A percentile compares a stretch with the other conserved stretches of the same genome.
These are phyloP conservation scores for Diprion similis DNA, from an alignment of 1,140 invertebrate genomes.

Conservation along the genomic window DNA sequence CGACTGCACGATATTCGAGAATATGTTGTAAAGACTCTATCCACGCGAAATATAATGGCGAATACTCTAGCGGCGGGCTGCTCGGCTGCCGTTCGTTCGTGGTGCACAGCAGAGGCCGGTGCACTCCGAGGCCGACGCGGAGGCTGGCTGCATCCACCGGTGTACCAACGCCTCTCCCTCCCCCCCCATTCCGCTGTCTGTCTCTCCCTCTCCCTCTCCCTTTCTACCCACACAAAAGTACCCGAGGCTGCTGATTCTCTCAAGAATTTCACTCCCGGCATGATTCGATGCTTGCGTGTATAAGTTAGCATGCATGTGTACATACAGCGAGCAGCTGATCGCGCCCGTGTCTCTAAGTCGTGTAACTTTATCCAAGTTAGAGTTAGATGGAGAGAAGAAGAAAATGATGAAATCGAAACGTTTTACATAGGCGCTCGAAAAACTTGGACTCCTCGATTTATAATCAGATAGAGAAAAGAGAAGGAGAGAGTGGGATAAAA, in stretches of 20 bases:
- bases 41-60: conserved; percentile 5
- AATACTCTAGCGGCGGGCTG: background rate
- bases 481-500: no score
- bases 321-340: conserved; percentile 19
- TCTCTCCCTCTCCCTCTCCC: conserved; percentile 12
- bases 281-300: background rate
- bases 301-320: conserved; percentile 28
- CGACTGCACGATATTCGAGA: conserved; percentile 25
- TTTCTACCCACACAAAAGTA: background rate
- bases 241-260: background rate
- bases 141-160: background rate
- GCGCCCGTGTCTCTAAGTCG: background rate
- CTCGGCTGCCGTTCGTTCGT: conserved; percentile 10
- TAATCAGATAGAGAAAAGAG: no score
- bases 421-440: no score
- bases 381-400: no score
- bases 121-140: background rate
- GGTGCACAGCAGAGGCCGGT: background rate
- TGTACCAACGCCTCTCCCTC: conserved; percentile 2
- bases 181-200: conserved; percentile 18
- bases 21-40: conserved; percentile 19
- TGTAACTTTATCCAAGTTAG: no score
- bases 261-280: background rate
- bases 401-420: no score
- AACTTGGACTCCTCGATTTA: no score